These are phyloP conservation scores for Bombyx mori DNA, from an alignment of 1,140 invertebrate species.

Conservation along the genomic window ASM3026992v2 NC_085131.1:5786501-5787000, in stretches of 20 bases:
- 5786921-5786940: constrained; percentile 95
- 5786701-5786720: constrained; percentile 26
- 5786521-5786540: constrained; percentile 56
- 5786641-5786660: constrained; percentile 55
- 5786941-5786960: constrained; percentile 97
- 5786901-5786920: constrained; percentile 94
- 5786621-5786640: constrained; percentile 55
- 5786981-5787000: constrained; percentile 64
- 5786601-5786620: constrained; percentile 60
- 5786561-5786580: constrained; percentile 60
- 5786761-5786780: constrained; percentile 57
- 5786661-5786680: constrained; percentile 56
- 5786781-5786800: constrained; percentile 60
- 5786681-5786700: constrained; percentile 54
- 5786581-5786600: constrained; percentile 60
- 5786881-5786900: constrained; percentile 95
- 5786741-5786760: constrained; percentile 53
- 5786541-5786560: constrained; percentile 70
- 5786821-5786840: constrained; percentile 84
- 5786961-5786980: constrained; percentile 76
- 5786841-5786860: constrained; percentile 85
- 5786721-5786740: constrained; percentile 35
- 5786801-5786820: constrained; percentile 73
- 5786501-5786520: constrained; percentile 58
- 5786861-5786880: constrained; percentile 90